These are phyloP conservation scores for Rhopalosiphum maidis DNA, from an alignment of 1,140 invertebrate genomes.

Conservation along the genomic window DNA sequence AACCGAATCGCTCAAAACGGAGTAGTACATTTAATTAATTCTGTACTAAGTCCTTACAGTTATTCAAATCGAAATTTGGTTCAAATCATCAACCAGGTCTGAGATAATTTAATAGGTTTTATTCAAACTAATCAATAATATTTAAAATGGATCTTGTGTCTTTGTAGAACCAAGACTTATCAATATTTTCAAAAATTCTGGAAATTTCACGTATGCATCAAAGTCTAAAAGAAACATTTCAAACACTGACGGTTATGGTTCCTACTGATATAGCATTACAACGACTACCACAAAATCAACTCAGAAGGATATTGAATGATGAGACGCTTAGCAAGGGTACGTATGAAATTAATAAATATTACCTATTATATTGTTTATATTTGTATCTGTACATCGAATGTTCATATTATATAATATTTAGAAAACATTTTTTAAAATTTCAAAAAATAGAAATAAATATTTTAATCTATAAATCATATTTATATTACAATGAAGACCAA, in stretches of 20 bases:
- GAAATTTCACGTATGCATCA: constrained; percentile 64
- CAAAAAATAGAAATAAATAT: background rate
- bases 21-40: constrained; percentile 74
- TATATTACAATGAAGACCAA: background rate
- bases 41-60: constrained; percentile 68
- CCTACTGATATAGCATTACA: constrained; percentile 71
- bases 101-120: background rate
- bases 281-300: constrained; percentile 63
- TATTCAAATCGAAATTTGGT: constrained; percentile 61
- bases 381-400: background rate
- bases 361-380: background rate
- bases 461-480: background rate
- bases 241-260: constrained; percentile 69
- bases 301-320: constrained; percentile 29
- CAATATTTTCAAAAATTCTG: constrained; percentile 67
- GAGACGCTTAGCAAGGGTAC: constrained; percentile 32
- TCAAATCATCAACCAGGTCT: constrained; percentile 61
- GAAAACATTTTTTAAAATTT: background rate
- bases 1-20: constrained; percentile 72
- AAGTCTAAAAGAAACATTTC: constrained; percentile 61
- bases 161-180: constrained; percentile 66
- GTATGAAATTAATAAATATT: background rate
- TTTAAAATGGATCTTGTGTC: background rate
- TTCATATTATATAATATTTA: background rate
- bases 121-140: background rate